Percentiles rank a stretch among this genome's conserved stretches.
phyloP scores from a whole-genome alignment of 2,797 vertebrate species.

The Channallabes apus region DNA sequence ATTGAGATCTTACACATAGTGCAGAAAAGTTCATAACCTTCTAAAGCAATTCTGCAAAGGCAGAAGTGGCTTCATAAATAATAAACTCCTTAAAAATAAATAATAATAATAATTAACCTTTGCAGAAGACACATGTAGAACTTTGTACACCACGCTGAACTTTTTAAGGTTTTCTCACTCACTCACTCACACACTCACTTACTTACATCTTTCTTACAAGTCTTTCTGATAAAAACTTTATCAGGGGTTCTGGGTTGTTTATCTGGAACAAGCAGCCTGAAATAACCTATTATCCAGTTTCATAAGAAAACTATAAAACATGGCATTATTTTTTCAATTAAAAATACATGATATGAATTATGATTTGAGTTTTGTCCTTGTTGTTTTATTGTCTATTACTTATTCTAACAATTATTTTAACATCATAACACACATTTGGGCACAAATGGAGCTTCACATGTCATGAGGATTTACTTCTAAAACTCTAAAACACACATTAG shows the following conservation, averaged over 20 bases:
- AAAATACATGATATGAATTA: not conserved
- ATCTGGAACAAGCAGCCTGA: not conserved
- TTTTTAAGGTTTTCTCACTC: not conserved
- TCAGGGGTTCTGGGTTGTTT: not conserved
- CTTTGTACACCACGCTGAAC: not conserved
- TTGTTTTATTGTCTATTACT: not conserved
- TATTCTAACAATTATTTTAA: no score
- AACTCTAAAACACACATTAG: not conserved
- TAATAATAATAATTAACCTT: not conserved
- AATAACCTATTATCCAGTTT: not conserved
- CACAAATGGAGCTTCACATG: not conserved
- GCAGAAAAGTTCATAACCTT: not conserved
- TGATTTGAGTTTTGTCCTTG: not conserved
- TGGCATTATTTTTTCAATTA: no score
- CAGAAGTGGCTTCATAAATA: not conserved
- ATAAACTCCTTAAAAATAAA: not conserved
- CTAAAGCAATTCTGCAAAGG: not conserved
- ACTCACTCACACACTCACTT: no score
- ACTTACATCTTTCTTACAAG: not conserved
- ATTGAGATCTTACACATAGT: not conserved
- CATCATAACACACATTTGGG: not conserved
- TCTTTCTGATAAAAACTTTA: not conserved
- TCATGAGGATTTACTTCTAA: not conserved
- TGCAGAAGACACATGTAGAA: not conserved
- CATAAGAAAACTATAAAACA: not conserved